Evolutionary conservation across 2,113 vertebrate species (phyloP), one percentile per base, ranked within the genome.

Genomic region (Acrocephalus arundinaceus): DNA sequence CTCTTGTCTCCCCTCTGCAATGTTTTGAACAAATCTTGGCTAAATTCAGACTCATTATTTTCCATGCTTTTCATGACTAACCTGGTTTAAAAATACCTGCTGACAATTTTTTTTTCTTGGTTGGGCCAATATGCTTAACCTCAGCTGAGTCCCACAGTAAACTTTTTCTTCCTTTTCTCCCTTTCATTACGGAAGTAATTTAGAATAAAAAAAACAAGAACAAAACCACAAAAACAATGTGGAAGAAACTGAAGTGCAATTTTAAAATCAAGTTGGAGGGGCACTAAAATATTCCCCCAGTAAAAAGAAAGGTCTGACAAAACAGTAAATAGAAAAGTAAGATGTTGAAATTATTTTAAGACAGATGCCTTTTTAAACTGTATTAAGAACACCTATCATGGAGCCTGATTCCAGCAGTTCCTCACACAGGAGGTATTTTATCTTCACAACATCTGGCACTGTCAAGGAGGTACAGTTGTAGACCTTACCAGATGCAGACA

Each of bases 361-460:
- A 98, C 95, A 95, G 97, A 98, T 98, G 97, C 97, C 82, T 98
- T 98, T 98, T 98, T 93, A 98, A 98, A 98, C 91, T 96, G 94
- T 76, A 95, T 97, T 97, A 95, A 90, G 97, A 97, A 96, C 96
- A 97, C 97, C 96, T 97, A 97, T 97, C 35, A 72, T 58, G 95
- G 87, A 97, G 97, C 54, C 95, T 93, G 43, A 89, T 92, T 95
- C 97, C 94, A 96, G 93, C 93, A 96, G 96, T 91, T 97, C 95
- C 97, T 98, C 90, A 84, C 94, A 96, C 96, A 97, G 97, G 97
- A 98, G 97, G 96, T 92, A 97, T 96, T 98, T 97, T 94, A 97
- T 98, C 97, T 98, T 98, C 90, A 89, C 96, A 97, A 97, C 98
- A 98, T 98, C 98, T 98, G 98, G 98, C 97, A 92, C 95, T 97